Evolutionary conservation across 2,888 invertebrate genomes (phyloP), one percentile per base, ranked within the genome.

Genomic region (Tenthredo amoena): DNA sequence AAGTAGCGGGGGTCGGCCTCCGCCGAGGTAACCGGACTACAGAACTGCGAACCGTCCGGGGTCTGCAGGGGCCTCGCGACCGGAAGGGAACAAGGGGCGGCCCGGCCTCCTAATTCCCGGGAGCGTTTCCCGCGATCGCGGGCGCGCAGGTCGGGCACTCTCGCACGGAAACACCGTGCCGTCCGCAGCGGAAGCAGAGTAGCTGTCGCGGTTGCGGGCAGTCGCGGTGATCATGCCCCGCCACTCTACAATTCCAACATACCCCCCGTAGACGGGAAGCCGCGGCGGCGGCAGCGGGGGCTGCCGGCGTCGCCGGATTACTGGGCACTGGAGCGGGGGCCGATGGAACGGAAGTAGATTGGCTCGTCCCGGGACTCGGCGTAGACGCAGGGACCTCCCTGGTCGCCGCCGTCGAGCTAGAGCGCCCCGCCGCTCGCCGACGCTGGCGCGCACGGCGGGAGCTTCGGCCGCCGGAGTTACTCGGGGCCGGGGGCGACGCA

Each of bases 1-100:
- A 37, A 76, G 47, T 76, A 76, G 21, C 76, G 76, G 9, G 71
- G 71, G 21, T 76, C 76, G 4, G 15, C 5, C 9, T 72, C 37
- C 37, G 26, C 21, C 2, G 43, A 40, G 47, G 47, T n/a, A 21
- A 47, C 47, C 7, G 47, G n/a, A 26, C n/a, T 50, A 2, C n/a
- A 47, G 2, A 31, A 18, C 5, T 18, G n/a, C 0, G 37, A 10
- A 31, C n/a, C 12, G 12, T 76, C 76, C 10, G 26, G n/a, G 2
- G 21, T n/a, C 18, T 12, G 7, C 26, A 12, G 0, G 47, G 76
- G 76, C 26, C 37, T 43, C 71, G 15, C 40, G 0, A 18, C 1
- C 40, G 3, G 15, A 3, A 5, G 76, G 43, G 76, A 50, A 76
- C 10, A 26, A 43, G 50, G n/a, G 26, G 47, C 2, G 47, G 15